phyloP scores from a whole-genome alignment of 2,113 vertebrate species.

The Hymenochirus boettgeri region DNA sequence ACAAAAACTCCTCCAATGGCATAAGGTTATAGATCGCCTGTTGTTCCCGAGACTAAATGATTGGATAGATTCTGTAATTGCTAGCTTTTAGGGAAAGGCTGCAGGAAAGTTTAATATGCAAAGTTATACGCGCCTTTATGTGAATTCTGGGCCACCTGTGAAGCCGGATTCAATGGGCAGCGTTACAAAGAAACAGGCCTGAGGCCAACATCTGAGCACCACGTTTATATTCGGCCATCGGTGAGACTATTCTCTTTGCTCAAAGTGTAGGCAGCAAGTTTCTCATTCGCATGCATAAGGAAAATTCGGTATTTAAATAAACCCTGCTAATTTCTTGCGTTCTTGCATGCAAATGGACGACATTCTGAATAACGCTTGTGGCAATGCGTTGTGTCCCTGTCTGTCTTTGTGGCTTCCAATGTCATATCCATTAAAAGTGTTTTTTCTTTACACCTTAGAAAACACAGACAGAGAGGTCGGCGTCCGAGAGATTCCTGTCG shows the following conservation, averaged over 20 bases:
- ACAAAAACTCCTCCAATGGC: too few species aligned
- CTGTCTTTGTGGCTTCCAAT: not conserved
- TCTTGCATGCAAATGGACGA: constrained; percentile 8
- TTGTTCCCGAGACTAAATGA: too few species aligned
- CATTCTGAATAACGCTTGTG: not conserved
- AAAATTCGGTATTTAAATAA: constrained; percentile 54
- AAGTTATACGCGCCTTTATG: constrained; percentile 56
- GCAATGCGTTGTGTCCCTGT: not conserved
- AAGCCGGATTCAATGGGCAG: constrained; percentile 67
- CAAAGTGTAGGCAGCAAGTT: constrained; percentile 57
- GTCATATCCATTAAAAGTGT: not conserved
- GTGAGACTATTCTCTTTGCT: constrained; percentile 67
- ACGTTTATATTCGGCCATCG: constrained; percentile 73
- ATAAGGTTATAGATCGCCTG: too few species aligned
- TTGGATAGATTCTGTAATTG: too few species aligned
- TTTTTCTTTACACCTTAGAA: constrained; percentile 62
- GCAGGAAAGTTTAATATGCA: constrained; percentile 27
- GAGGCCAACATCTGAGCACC: constrained; percentile 61
- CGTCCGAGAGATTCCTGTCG: constrained; percentile 75
- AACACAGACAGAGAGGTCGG: constrained; percentile 70
- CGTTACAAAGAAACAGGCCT: constrained; percentile 69
- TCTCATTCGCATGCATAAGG: constrained; percentile 50
- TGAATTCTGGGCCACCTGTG: constrained; percentile 68
- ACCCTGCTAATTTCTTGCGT: constrained; percentile 24
- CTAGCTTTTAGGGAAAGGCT: too few species aligned